Evolutionary conservation across 2,888 invertebrate genomes (phyloP).

Genomic region (Protula sp.): DNA sequence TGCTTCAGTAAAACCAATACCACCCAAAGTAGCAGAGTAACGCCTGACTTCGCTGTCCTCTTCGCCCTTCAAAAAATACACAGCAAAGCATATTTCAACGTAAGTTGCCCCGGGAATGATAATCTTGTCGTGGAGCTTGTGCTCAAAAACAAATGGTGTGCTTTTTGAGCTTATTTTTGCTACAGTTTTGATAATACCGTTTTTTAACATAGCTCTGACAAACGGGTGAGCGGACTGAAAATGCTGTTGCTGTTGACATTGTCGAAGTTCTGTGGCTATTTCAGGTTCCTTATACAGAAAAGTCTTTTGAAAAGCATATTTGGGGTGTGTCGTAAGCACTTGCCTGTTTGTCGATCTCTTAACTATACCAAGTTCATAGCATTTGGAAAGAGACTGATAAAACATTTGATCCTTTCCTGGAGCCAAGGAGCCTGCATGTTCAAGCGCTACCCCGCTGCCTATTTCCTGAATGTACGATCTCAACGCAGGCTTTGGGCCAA

Average conservation of each 20-base stretch:
- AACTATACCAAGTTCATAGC: no score
- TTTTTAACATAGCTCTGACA: neutral
- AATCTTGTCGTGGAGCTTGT: slow-evolving; percentile 22
- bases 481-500: slow-evolving; percentile 34
- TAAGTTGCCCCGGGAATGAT: slow-evolving; percentile 28
- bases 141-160: slow-evolving; percentile 28
- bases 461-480: slow-evolving; percentile 19
- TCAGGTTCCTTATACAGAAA: neutral
- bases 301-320: neutral
- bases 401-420: no score
- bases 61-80: no score
- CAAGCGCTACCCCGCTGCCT: neutral
- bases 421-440: neutral
- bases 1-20: no score
- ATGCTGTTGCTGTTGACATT: neutral
- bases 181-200: no score
- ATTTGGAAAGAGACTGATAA: neutral
- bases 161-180: neutral
- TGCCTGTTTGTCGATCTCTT: no score
- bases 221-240: neutral
- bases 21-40: no score
- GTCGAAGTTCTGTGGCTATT: neutral
- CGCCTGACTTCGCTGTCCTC: no score
- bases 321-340: neutral
- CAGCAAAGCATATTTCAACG: slow-evolving; percentile 29